Evolutionary conservation across 2,888 invertebrate genomes (phyloP), one percentile per base, ranked within the genome.

Genomic region (Didymodactylos carnosus): DNA sequence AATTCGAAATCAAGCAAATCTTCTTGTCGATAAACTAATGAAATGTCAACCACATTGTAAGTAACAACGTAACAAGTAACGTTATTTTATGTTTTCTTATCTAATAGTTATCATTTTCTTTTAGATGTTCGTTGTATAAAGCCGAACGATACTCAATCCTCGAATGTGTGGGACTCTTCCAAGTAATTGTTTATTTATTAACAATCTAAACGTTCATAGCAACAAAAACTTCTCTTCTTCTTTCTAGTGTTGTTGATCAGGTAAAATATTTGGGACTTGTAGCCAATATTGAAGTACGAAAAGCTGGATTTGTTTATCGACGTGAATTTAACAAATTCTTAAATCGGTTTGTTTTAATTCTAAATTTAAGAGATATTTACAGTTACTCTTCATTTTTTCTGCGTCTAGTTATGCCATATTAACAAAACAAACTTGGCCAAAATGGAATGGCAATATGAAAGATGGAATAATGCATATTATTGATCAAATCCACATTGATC

Each of bases 261-360:
- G 88, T 88, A 69, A 88, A 88, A 78, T 88, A 89, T 80, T 82
- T 89, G 53, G 88, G 88, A 0, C 81, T 89, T 72, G 87, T 87
- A 77, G 88, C 88, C 80, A 89, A 88, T 80, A 87, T 89, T 76
- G 83, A 88, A 75, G 88, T 88, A 0, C 81, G 88, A 49, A 80
- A 88, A 79, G 88, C 88, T 35, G 88, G 88, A 16, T 89, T 87
- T 81, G 88, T 88, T 4, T 88, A 88, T 79, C 83, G 88, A 70
- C 81, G 87, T 76, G 84, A 85, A 19, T 88, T 88, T 80, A 83
- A 84, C 25, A 87, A 88, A 79, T 88, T 88, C 80, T 81, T 88
- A n/a, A 84, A 85, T 72, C 82, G 86, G 84, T 86, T 77, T n/a
- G n/a, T n/a, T n/a, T n/a, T n/a, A n/a, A n/a, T n/a, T n/a, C n/a